phyloP scores from a whole-genome alignment of 2,888 invertebrate species.

The Gibbula magus region DNA sequence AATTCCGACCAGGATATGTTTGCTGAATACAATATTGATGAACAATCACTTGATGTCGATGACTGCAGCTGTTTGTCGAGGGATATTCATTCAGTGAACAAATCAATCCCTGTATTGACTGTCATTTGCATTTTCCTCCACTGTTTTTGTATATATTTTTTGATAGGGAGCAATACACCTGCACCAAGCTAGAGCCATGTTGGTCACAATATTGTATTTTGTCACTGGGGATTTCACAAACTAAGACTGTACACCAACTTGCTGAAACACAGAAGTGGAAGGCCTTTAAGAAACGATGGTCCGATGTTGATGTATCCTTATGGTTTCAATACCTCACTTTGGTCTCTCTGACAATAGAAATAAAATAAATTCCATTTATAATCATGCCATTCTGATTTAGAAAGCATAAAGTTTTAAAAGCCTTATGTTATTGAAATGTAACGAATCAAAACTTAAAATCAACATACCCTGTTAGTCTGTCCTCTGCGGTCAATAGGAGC shows the following conservation, averaged over 20 bases:
- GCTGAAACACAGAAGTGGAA: slow-evolving; percentile 25
- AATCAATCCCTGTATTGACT: not conserved
- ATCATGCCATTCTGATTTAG: too few relatives aligned
- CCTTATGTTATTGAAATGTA: too few relatives aligned
- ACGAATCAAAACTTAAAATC: not conserved
- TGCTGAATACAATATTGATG: not conserved
- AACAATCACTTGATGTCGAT: not conserved
- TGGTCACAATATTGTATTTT: not conserved
- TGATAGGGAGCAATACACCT: slow-evolving; percentile 5
- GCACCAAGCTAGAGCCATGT: slow-evolving; percentile 23
- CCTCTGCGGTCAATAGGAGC: slow-evolving; percentile 37
- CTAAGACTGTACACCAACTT: slow-evolving; percentile 29
- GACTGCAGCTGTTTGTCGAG: not conserved
- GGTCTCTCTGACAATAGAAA: too few relatives aligned
- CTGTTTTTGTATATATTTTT: not conserved
- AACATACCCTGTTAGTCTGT: slow-evolving; percentile 44
- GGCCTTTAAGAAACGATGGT: not conserved
- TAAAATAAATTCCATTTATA: too few relatives aligned
- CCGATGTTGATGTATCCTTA: not conserved
- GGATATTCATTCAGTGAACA: not conserved
- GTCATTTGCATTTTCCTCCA: not conserved
- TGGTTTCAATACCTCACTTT: too few relatives aligned
- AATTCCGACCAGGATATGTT: slow-evolving; percentile 1
- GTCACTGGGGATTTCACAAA: not conserved
- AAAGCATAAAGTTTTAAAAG: too few relatives aligned